phyloP scores from a whole-genome alignment of 2,888 invertebrate genomes.

The Therioaphis trifolii region DNA sequence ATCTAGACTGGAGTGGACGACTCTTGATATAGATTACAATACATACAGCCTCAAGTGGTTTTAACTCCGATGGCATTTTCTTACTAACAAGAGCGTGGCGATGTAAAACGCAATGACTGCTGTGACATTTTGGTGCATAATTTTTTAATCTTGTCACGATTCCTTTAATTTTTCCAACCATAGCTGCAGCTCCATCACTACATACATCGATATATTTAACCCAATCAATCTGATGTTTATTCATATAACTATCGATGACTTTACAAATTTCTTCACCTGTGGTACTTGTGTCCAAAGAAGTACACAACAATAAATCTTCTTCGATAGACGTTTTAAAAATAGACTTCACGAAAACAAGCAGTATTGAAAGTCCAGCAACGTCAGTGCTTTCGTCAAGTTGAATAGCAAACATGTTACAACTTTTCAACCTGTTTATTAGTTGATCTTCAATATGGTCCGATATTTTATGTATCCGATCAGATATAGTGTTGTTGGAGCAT shows the following conservation, averaged over 20 bases:
- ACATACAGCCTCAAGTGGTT: no score
- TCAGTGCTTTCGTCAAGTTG: constrained; percentile 66
- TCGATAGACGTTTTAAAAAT: constrained; percentile 43
- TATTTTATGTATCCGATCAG: no score
- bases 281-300: constrained; percentile 65
- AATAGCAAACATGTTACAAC: constrained; percentile 64
- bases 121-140: no score
- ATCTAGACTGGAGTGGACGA: no score
- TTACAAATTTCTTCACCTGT: constrained; percentile 66
- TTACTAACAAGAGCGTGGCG: no score
- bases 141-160: constrained; percentile 64
- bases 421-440: no score
- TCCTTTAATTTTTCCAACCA: no score
- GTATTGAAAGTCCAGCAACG: constrained; percentile 65
- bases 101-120: no score
- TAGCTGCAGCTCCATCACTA: constrained; percentile 65
- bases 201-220: constrained; percentile 65
- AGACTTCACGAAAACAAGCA: constrained; percentile 66
- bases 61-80: no score
- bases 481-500: constrained; percentile 65
- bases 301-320: constrained; percentile 66
- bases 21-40: no score
- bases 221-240: constrained; percentile 65
- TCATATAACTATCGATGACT: constrained; percentile 65
- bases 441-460: no score